phyloP scores from a whole-genome alignment of 1,140 invertebrate genomes.

The Oreohelix idahoensis region DNA sequence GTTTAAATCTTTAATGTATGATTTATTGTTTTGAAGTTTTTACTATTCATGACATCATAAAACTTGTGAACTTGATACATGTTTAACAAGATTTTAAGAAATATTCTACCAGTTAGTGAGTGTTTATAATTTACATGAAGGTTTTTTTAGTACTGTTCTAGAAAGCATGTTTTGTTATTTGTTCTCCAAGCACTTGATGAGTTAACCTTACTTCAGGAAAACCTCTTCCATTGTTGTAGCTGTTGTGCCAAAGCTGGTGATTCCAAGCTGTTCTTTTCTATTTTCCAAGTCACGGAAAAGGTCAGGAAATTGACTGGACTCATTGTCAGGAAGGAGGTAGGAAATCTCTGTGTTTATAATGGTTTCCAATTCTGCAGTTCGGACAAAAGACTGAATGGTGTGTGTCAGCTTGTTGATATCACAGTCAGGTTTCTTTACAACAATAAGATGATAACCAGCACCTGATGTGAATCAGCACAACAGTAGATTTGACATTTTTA shows the following conservation, averaged over 20 bases:
- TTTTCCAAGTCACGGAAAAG: conserved; percentile 80
- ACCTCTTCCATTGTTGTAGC: conserved; percentile 90
- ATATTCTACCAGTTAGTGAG: too few relatives aligned
- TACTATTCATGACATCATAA: too few relatives aligned
- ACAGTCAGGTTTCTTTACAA: conserved; percentile 73
- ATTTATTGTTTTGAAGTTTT: too few relatives aligned
- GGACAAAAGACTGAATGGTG: conserved; percentile 55
- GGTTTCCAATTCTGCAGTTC: conserved; percentile 63
- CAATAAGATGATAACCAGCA: conserved; percentile 70
- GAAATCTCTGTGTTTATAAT: conserved; percentile 69
- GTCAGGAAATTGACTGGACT: conserved; percentile 65
- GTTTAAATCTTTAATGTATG: too few relatives aligned
- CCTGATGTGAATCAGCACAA: conserved; percentile 48
- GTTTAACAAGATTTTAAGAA: too few relatives aligned
- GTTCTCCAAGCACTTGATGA: too few relatives aligned
- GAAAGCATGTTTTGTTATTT: too few relatives aligned
- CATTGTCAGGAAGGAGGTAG: conserved; percentile 69
- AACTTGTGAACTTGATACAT: too few relatives aligned
- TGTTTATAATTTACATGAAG: too few relatives aligned
- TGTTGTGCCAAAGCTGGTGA: conserved; percentile 84
- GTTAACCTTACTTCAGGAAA: conserved; percentile 81
- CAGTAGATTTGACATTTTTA: too few relatives aligned
- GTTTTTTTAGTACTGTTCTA: too few relatives aligned
- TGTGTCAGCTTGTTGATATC: conserved; percentile 71
- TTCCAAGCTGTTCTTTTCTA: conserved; percentile 77